phyloP scores from a whole-genome alignment of 2,888 invertebrate genomes.

The Syritta pipiens region DNA sequence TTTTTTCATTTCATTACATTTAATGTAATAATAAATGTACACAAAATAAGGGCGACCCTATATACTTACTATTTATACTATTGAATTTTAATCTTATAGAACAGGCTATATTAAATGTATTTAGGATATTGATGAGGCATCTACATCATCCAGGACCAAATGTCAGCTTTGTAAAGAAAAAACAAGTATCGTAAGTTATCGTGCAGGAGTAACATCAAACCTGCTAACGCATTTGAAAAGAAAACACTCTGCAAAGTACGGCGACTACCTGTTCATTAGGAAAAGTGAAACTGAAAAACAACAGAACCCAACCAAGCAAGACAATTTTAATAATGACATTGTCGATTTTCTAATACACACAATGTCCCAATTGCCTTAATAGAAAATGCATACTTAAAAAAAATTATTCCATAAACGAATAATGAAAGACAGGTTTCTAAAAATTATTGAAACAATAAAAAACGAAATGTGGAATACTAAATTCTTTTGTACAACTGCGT shows the following conservation, averaged over 20 bases:
- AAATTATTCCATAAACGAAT: background rate
- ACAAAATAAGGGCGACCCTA: no score
- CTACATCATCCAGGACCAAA: background rate
- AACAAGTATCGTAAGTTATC: constrained; percentile 70
- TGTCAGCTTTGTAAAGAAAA: constrained; percentile 29
- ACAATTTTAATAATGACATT: background rate
- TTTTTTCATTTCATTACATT: no score
- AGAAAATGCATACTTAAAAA: background rate
- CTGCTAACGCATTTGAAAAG: background rate
- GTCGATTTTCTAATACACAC: background rate
- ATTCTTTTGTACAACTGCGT: no score
- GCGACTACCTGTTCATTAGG: background rate
- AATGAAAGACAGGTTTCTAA: background rate
- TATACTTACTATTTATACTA: background rate
- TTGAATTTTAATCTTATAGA: background rate
- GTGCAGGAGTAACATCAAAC: background rate
- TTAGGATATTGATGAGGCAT: background rate
- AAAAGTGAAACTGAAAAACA: background rate
- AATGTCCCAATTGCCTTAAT: background rate
- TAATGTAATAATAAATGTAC: no score
- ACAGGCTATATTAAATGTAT: background rate
- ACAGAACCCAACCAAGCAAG: background rate
- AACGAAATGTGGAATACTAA: background rate
- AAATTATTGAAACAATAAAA: background rate
- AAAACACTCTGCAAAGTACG: background rate